Evolutionary conservation across 2,113 vertebrate species (phyloP).

Genomic region (Mirounga angustirostris): DNA sequence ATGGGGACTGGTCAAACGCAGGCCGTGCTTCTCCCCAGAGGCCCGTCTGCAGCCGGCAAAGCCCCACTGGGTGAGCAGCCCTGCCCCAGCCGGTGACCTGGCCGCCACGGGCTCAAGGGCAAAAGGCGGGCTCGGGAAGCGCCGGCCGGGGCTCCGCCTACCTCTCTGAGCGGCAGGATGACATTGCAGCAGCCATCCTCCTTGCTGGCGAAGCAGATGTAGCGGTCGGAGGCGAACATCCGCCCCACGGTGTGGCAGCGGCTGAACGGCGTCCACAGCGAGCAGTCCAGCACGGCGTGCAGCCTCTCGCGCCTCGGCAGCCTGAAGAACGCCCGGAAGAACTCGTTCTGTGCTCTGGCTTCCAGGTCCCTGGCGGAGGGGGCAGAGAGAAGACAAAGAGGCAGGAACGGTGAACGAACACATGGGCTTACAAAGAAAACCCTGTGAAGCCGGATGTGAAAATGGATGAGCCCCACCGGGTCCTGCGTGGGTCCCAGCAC

Average conservation of each 20-base stretch:
- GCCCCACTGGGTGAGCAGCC: neutral
- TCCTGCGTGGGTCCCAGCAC: fast-evolving
- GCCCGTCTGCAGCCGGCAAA: neutral
- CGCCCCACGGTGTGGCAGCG: slow-evolving; percentile 95
- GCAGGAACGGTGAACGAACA: neutral
- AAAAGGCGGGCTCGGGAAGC: neutral
- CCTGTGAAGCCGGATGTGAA: fast-evolving
- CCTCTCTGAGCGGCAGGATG: slow-evolving; percentile 95
- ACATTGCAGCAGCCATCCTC: slow-evolving; percentile 94
- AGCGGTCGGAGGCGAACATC: slow-evolving; percentile 94
- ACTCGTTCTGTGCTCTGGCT: slow-evolving; percentile 94
- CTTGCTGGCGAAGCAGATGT: slow-evolving; percentile 96
- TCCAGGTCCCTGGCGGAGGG: slow-evolving; percentile 91
- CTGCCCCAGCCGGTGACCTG: fast-evolving
- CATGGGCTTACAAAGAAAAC: neutral
- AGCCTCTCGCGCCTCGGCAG: slow-evolving; percentile 93
- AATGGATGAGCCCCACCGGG: neutral
- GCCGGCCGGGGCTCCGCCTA: slow-evolving; percentile 67
- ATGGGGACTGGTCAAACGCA: neutral
- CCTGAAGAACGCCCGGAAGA: slow-evolving; percentile 96
- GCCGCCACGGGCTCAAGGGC: neutral
- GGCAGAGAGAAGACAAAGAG: neutral
- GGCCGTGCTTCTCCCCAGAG: neutral
- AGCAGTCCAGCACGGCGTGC: slow-evolving; percentile 91
- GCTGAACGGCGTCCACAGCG: slow-evolving; percentile 96